A percentile compares a stretch with the other conserved stretches of the same genome.
These are phyloP conservation scores for Euwallacea similis DNA, from an alignment of 1,140 invertebrate species.

Conservation along the genomic window DNA sequence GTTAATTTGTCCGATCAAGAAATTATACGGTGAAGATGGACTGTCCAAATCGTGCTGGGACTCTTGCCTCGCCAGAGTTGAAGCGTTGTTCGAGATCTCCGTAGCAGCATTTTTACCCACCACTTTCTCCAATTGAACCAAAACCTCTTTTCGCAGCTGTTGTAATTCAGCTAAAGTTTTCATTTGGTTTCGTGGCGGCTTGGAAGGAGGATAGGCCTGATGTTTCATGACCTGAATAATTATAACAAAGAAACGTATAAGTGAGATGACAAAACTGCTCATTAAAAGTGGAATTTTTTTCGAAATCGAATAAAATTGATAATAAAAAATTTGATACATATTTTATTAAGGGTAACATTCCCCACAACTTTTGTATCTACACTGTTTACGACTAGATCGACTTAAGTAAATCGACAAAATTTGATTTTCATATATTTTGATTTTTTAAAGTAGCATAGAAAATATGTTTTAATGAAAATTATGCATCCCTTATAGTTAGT, in stretches of 20 bases:
- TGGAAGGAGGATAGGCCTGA: slow-evolving; percentile 37
- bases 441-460: too few species aligned
- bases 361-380: background rate
- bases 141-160: slow-evolving; percentile 67
- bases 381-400: too few species aligned
- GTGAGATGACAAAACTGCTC: too few species aligned
- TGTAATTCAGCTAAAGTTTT: slow-evolving; percentile 65
- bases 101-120: slow-evolving; percentile 60
- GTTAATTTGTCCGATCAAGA: slow-evolving; percentile 52
- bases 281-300: too few species aligned
- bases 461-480: too few species aligned
- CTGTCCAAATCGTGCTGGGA: slow-evolving; percentile 56
- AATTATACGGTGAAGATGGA: slow-evolving; percentile 51
- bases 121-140: slow-evolving; percentile 68
- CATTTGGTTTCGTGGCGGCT: slow-evolving; percentile 37
- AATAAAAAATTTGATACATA: background rate
- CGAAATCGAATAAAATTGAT: too few species aligned
- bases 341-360: background rate
- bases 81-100: slow-evolving; percentile 52
- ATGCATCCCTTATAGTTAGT: too few species aligned
- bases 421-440: too few species aligned
- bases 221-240: slow-evolving; percentile 29
- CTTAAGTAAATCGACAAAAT: too few species aligned
- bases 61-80: slow-evolving; percentile 52
- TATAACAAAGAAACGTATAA: too few species aligned